Evolutionary conservation across 2,888 invertebrate species (phyloP), one percentile per base, ranked within the genome.

Genomic region (Himalopsyche kuldschensis): DNA sequence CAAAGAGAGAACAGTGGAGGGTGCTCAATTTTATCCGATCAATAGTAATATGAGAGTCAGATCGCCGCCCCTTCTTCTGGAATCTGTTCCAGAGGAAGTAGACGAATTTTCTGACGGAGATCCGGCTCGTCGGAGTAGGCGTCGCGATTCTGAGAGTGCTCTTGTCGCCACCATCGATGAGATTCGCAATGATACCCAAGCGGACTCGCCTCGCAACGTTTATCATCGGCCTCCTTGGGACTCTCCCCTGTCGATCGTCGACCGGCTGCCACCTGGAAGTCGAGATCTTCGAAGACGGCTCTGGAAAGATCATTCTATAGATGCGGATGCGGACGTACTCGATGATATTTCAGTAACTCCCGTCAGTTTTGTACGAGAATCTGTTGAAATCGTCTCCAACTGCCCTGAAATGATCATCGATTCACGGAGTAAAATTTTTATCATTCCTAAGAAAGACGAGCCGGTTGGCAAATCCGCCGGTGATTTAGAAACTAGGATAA

Each of bases 121-220:
- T 27, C 69, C 69, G 69, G 69, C 69, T 27, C 69, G 88, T 86
- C 90, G 92, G 88, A 89, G 91, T 87, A 89, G 90, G 86, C 32
- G 86, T 30, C 88, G 91, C 63, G 91, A 90, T 87, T 92, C 92
- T 31, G 92, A 92, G 87, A 93, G 93, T 88, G 93, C 93, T 8
- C 88, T 94, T 8, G 94, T 94, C 8, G 93, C 93, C 15, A 94
- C 94, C 2, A 94, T 94, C 84, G 94, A 94, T 87, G 93, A 94
- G 89, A 94, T 94, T 63, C 90, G 93, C 75, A 92, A 92, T 87
- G 92, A 91, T 63, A 92, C 93, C 3, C 91, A 90, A 0, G 92
- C 92, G 24, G 93, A 93, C 88, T 93, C 93, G 4, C 93, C 93
- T 5, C 90, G 92, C 87, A 92, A 92, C 87, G 89, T 92, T 82